These are phyloP conservation scores for Conus canariensis DNA, from an alignment of 2,888 invertebrate genomes.

Conservation along the genomic window DNA sequence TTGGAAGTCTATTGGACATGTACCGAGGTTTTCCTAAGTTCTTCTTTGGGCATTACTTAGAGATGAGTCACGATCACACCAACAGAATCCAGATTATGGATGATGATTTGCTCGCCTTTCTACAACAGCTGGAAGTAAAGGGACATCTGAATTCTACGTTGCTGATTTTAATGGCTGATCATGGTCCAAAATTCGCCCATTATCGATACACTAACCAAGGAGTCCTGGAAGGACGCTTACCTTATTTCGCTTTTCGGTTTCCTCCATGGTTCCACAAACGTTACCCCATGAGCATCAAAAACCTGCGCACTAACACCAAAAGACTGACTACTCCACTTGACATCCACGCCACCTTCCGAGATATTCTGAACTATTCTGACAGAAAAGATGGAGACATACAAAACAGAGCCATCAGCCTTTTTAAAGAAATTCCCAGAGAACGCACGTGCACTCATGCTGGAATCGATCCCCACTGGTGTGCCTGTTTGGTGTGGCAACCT, in stretches of 20 bases:
- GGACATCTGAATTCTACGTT: constrained; percentile 89
- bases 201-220: constrained; percentile 93
- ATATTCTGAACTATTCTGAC: constrained; percentile 82
- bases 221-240: constrained; percentile 93
- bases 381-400: constrained; percentile 58
- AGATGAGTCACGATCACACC: constrained; percentile 92
- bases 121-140: constrained; percentile 82
- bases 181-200: constrained; percentile 89
- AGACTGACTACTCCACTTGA: constrained; percentile 93
- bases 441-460: constrained; percentile 92
- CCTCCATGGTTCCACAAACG: constrained; percentile 85
- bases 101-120: constrained; percentile 82
- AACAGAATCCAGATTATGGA: constrained; percentile 89
- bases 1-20: constrained; percentile 82
- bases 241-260: constrained; percentile 89
- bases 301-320: constrained; percentile 83
- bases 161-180: constrained; percentile 94
- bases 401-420: constrained; percentile 73
- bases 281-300: constrained; percentile 83
- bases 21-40: constrained; percentile 88
- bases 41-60: constrained; percentile 92
- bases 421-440: constrained; percentile 81
- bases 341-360: constrained; percentile 88
- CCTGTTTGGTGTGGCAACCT: constrained; percentile 91
- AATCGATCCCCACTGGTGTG: constrained; percentile 97